These are phyloP conservation scores for Caenorhabditis sp. DNA, from an alignment of 2,888 invertebrate genomes.

Conservation along the genomic window DNA sequence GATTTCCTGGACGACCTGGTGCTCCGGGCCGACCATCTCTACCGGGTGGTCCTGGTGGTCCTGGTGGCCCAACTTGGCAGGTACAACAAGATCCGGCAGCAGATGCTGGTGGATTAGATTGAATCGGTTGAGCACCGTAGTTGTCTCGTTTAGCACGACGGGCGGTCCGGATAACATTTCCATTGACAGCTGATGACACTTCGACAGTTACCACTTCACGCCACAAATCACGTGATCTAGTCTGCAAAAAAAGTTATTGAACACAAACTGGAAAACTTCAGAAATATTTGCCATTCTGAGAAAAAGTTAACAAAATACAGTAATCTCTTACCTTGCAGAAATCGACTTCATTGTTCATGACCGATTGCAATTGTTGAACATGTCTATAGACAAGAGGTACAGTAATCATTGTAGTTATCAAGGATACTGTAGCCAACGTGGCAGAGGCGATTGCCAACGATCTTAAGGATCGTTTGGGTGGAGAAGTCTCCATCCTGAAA, in stretches of 20 bases:
- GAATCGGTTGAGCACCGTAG: constrained; percentile 50
- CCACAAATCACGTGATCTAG: constrained; percentile 70
- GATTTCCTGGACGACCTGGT: constrained; percentile 59
- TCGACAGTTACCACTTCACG: constrained; percentile 65
- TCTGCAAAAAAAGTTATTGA: constrained; percentile 41
- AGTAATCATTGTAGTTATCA: constrained; percentile 68
- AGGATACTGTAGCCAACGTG: constrained; percentile 63
- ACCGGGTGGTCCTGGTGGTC: constrained; percentile 61
- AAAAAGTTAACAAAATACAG: background rate
- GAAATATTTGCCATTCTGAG: too few species aligned
- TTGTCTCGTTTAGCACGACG: constrained; percentile 47
- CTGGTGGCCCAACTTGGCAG: constrained; percentile 65
- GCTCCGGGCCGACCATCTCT: constrained; percentile 64
- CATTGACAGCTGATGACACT: constrained; percentile 63
- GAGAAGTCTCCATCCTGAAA: constrained; percentile 28
- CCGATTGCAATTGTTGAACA: constrained; percentile 69
- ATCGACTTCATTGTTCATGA: constrained; percentile 71
- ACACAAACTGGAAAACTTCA: background rate
- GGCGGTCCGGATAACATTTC: constrained; percentile 28
- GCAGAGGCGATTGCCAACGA: constrained; percentile 69
- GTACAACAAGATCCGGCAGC: constrained; percentile 63
- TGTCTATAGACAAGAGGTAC: constrained; percentile 70
- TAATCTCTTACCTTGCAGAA: constrained; percentile 66
- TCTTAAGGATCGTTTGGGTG: constrained; percentile 57
- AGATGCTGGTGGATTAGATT: constrained; percentile 46